Percentiles rank a stretch among this genome's conserved stretches.
phyloP scores from a whole-genome alignment of 2,797 vertebrate genomes.

The Vipera latastei region DNA sequence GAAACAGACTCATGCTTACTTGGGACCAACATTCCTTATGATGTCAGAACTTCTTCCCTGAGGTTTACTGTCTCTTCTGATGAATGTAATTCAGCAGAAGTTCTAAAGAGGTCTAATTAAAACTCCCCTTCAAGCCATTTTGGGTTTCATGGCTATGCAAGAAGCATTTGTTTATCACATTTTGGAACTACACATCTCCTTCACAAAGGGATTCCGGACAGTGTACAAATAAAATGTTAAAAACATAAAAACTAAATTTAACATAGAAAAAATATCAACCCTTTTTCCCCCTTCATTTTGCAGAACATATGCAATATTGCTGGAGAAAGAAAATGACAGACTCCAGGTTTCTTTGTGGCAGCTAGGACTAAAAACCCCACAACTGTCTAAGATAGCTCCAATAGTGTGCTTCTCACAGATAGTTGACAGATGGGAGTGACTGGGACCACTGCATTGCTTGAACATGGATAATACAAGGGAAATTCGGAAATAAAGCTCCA shows the following conservation, averaged over 20 bases:
- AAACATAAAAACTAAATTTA: not conserved
- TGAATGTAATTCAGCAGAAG: not conserved
- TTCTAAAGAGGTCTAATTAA: not conserved
- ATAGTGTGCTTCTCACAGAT: not conserved
- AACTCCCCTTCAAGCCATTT: not conserved
- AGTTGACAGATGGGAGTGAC: not conserved
- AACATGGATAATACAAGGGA: not conserved
- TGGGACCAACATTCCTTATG: not conserved
- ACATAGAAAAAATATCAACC: not conserved
- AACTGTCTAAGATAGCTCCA: not conserved
- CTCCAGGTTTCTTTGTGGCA: not conserved
- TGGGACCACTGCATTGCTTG: not conserved
- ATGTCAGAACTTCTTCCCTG: not conserved
- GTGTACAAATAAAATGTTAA: not conserved
- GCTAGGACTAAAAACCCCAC: not conserved
- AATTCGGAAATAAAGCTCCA: too few relatives aligned
- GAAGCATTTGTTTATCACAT: not conserved
- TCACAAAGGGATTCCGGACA: not conserved
- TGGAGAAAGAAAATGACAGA: not conserved
- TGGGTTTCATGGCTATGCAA: not conserved
- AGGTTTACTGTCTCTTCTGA: not conserved
- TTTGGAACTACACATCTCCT: not conserved
- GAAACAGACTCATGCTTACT: not conserved
- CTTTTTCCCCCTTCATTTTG: not conserved
- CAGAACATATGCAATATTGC: not conserved